Evolutionary conservation across 1,140 invertebrate species (phyloP).

Genomic region (Camponotus floridanus): DNA sequence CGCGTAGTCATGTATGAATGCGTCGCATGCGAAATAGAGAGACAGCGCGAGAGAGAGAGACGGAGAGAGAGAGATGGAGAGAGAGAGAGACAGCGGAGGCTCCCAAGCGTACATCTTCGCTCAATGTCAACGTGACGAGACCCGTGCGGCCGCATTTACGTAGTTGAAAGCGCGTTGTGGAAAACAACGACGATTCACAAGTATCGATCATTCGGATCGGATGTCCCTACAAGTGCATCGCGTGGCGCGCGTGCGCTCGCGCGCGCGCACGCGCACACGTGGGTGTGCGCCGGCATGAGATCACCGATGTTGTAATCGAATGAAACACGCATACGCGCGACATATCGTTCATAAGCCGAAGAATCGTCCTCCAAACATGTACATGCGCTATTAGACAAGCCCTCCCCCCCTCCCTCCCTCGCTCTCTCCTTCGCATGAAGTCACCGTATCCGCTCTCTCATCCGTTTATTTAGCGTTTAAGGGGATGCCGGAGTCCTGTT

Average conservation of each 20-base stretch:
- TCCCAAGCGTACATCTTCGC: neutral
- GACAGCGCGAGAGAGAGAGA: neutral
- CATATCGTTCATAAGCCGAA: slow-evolving; percentile 23
- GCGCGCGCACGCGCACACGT: neutral
- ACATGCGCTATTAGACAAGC: neutral
- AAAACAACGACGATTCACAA: neutral
- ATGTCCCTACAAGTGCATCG: neutral
- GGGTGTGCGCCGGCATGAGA: slow-evolving; percentile 71
- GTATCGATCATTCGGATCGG: slow-evolving; percentile 19
- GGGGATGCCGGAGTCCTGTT: too few relatives aligned
- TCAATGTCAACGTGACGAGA: slow-evolving; percentile 15
- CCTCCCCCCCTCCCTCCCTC: neutral
- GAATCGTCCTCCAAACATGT: slow-evolving; percentile 9
- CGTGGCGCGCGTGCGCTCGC: neutral
- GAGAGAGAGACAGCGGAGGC: neutral
- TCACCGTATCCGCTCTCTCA: neutral
- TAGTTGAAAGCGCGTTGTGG: neutral
- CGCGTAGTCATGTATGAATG: neutral
- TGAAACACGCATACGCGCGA: slow-evolving; percentile 9
- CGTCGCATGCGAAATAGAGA: neutral
- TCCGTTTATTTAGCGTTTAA: too few relatives aligned
- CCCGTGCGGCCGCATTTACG: neutral
- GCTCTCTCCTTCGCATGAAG: neutral
- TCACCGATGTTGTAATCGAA: slow-evolving; percentile 78
- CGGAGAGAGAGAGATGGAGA: neutral